A percentile compares a stretch with the other conserved stretches of the same genome.
Evolutionary conservation across 2,113 vertebrate genomes (phyloP).

Genomic region (Orthonyx spaldingii): DNA sequence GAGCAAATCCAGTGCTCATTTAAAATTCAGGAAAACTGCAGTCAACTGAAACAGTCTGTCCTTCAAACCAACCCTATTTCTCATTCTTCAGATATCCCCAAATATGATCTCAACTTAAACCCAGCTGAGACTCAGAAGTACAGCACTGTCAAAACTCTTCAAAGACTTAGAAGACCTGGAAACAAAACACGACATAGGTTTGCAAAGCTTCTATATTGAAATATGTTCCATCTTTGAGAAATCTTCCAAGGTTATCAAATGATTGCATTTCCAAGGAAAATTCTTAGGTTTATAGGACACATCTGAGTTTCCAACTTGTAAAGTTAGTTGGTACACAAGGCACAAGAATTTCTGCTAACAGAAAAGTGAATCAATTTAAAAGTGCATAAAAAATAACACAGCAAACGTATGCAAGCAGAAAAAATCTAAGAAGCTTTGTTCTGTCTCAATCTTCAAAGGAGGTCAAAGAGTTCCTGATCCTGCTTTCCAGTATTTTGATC

Average conservation of each 20-base stretch:
- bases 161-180: background rate
- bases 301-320: background rate
- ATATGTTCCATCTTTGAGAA: background rate
- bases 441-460: background rate
- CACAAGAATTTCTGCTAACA: background rate
- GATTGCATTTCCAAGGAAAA: background rate
- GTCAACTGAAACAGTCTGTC: background rate
- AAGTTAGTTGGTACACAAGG: background rate
- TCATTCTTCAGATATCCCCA: background rate
- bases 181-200: background rate
- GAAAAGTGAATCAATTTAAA: background rate
- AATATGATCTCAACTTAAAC: background rate
- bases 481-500: background rate
- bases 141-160: background rate
- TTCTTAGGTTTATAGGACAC: background rate
- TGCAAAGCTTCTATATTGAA: background rate
- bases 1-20: fast-evolving
- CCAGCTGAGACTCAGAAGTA: background rate
- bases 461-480: background rate
- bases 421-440: background rate
- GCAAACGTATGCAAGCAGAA: background rate
- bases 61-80: background rate
- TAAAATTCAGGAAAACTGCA: background rate
- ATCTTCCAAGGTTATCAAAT: background rate
- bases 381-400: background rate